Percentiles rank a stretch among this genome's conserved stretches.
Evolutionary conservation across 2,888 invertebrate species (phyloP).

Genomic region (Spodoptera picta): DNA sequence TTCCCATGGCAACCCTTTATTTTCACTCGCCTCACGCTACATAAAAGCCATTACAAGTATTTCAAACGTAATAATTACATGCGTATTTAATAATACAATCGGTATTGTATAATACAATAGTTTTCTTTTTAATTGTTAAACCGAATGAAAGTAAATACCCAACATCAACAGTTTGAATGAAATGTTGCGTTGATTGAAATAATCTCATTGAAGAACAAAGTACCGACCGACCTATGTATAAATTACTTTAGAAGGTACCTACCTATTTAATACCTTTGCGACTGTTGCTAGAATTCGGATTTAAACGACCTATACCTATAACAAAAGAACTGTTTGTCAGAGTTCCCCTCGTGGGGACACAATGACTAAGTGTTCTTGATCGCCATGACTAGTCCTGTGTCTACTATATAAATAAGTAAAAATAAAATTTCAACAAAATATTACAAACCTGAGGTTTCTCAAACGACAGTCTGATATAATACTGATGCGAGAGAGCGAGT

Average conservation of each 20-base stretch:
- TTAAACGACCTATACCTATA: no score
- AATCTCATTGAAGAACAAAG: background rate
- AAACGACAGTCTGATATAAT: slow-evolving; percentile 80
- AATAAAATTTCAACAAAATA: background rate
- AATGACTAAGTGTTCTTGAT: no score
- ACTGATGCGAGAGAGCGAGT: slow-evolving; percentile 72
- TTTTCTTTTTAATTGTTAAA: slow-evolving; percentile 15
- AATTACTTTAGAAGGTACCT: no score
- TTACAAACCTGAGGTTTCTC: slow-evolving; percentile 73
- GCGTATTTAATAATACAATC: slow-evolving; percentile 8
- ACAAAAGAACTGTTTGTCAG: no score
- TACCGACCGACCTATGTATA: no score
- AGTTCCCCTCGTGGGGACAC: no score
- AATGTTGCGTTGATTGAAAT: background rate
- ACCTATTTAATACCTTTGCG: background rate
- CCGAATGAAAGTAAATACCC: slow-evolving; percentile 2
- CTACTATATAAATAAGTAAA: background rate
- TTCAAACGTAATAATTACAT: slow-evolving; percentile 39
- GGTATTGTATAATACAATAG: slow-evolving; percentile 14
- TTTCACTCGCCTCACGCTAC: slow-evolving; percentile 32
- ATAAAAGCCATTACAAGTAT: slow-evolving; percentile 33
- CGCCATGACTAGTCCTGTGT: no score
- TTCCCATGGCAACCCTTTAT: slow-evolving; percentile 61
- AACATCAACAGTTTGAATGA: background rate
- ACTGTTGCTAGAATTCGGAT: no score